Conservation (phyloP, 2,888 invertebrate genomes). For the Corbicula japonica region DNA sequence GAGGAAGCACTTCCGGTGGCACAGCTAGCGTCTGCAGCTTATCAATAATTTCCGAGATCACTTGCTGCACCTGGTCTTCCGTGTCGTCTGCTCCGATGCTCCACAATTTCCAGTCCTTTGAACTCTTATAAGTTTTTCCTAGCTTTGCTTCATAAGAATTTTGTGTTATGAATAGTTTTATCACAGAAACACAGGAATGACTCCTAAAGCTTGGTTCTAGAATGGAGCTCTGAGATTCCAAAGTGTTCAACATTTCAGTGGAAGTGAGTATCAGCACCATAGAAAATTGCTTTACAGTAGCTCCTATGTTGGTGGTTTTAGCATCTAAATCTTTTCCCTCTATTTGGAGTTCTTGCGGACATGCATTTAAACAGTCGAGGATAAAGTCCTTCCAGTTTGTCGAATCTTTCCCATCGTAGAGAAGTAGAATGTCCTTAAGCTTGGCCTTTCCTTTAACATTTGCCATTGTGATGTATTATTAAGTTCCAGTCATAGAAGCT, state of each 20-base stretch:
- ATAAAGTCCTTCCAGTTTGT: conserved; percentile 42
- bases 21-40: conserved; percentile 15
- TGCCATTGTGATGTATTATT: too few species aligned
- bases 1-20: background rate
- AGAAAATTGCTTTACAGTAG: conserved; percentile 8
- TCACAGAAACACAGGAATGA: conserved; percentile 37
- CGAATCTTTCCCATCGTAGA: conserved; percentile 46
- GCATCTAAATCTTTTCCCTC: conserved; percentile 27
- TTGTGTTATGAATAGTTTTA: conserved; percentile 37
- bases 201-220: conserved; percentile 10
- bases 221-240: conserved; percentile 13
- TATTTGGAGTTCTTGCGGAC: conserved; percentile 14
- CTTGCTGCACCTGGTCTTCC: conserved; percentile 27
- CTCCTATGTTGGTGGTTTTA: background rate
- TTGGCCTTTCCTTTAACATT: too few species aligned
- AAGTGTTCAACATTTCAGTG: conserved; percentile 42
- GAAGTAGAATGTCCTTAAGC: conserved; percentile 52
- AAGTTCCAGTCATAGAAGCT: too few species aligned
- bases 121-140: conserved; percentile 2
- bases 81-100: conserved; percentile 26
- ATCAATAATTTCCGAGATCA: conserved; percentile 45
- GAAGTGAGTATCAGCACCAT: conserved; percentile 41
- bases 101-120: conserved; percentile 39
- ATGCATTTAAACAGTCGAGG: conserved; percentile 5
- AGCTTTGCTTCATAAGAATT: conserved; percentile 19